Conservation (phyloP, 53 echinoderm and acorn worm genomes). For the Astropecten irregularis region DNA sequence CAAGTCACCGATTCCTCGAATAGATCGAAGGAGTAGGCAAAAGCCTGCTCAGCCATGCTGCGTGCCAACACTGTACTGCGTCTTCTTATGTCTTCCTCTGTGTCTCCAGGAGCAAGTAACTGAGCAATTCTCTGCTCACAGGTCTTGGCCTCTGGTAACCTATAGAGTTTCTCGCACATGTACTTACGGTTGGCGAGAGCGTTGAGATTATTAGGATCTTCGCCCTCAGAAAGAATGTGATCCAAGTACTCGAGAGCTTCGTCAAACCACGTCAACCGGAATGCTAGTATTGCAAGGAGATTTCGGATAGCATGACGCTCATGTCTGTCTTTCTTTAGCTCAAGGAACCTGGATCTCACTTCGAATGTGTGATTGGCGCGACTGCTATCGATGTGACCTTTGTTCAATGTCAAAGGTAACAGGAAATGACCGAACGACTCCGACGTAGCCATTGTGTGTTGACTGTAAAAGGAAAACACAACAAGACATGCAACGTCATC, state of each 20-base stretch:
- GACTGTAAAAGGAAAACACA: too few relatives aligned
- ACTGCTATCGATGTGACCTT: constrained; percentile 6
- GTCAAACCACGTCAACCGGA: not conserved
- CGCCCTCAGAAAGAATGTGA: not conserved
- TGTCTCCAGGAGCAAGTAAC: not conserved
- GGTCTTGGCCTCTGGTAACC: not conserved
- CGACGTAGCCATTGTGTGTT: not conserved
- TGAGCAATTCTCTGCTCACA: not conserved
- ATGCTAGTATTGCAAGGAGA: constrained; percentile 14
- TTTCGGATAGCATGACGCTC: constrained; percentile 39
- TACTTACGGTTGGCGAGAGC: constrained; percentile 35
- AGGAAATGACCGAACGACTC: constrained; percentile 4
- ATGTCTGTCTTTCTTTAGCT: not conserved
- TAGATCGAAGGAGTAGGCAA: constrained; percentile 24
- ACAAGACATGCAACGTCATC: not conserved
- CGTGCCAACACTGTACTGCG: constrained; percentile 1
- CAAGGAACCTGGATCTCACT: not conserved
- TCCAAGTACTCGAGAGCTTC: constrained; percentile 20
- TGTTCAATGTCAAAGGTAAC: constrained; percentile 13
- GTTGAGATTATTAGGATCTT: constrained; percentile 46
- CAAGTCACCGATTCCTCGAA: not conserved
- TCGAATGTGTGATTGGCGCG: not conserved
- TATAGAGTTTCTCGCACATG: constrained; percentile 3
- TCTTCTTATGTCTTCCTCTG: not conserved
- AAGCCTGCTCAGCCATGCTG: constrained; percentile 48